Evolutionary conservation across 1,140 invertebrate genomes (phyloP), one percentile per base, ranked within the genome.

Genomic region (Halyomorpha halys): DNA sequence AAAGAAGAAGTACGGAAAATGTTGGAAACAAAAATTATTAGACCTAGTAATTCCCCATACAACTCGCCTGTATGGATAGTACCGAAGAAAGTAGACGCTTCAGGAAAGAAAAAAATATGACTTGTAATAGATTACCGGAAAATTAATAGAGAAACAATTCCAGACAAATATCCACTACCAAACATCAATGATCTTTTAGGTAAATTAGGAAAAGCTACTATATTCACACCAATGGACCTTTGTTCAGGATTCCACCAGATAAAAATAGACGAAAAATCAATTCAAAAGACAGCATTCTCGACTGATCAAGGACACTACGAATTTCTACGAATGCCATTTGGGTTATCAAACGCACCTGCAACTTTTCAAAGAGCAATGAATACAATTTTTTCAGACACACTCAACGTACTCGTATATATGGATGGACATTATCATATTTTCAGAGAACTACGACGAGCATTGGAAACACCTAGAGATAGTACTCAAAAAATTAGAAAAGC

Each of bases 371-470:
- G 65, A 59, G 63, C 70, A 21, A 76, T 76, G 73, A 72, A 74
- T 63, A 67, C 62, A n/a, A 68, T 71, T 1, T 19, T 54, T 0
- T 51, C 27, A 4, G 44, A 61, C 21, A 44, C 16, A 9, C 34
- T 19, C 44, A 54, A 44, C 8, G 49, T 62, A 14, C 56, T 64
- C 59, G 70, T 76, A 8, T 79, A 78, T 67, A 54, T 79, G 9
- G 78, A 80, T 69, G 77, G n/a, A 80, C 62, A 72, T 79, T 0
- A 68, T 78, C 0, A 67, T 77, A 13, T 73, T 67, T 59, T 67
- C 67, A 1, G 61, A 69, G 15, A 71, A 64, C 14, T 70, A 74
- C 44, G 66, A 75, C 30, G 69, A 75, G 54, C 76, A 78, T 62
- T 53, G 69, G 6, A 0, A 19, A 27, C 69, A 69, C 44, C 54